Conservation (phyloP, 1,140 invertebrate species). For the Drosophila kurseongensis region DNA sequence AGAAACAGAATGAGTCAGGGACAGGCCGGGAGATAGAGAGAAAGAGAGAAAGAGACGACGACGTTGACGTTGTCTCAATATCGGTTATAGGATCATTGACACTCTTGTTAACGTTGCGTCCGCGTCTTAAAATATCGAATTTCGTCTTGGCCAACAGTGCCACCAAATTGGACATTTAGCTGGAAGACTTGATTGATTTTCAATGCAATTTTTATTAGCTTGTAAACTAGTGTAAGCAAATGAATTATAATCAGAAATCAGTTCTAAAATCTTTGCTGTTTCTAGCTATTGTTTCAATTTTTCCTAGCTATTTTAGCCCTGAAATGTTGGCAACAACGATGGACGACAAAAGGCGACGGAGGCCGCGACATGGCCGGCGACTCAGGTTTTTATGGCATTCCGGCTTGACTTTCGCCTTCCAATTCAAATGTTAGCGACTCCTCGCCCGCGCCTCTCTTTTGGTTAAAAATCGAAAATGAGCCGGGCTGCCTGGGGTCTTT, state of each 20-base stretch:
- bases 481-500: conserved; percentile 44
- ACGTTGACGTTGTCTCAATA: conserved; percentile 58
- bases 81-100: conserved; percentile 83
- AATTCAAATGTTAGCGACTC: conserved; percentile 7
- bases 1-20: background rate
- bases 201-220: no score
- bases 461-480: conserved; percentile 29
- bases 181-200: background rate
- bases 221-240: no score
- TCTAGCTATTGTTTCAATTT: background rate
- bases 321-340: conserved; percentile 5
- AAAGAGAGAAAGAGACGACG: conserved; percentile 16
- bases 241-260: no score
- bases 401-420: conserved; percentile 69
- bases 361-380: conserved; percentile 29
- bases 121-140: conserved; percentile 16
- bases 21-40: background rate
- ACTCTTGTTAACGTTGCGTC: conserved; percentile 65
- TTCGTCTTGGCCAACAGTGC: conserved; percentile 3
- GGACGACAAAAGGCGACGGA: conserved; percentile 5
- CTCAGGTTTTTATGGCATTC: conserved; percentile 66
- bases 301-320: conserved; percentile 4
- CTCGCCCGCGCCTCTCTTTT: conserved; percentile 1
- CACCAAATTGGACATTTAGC: background rate
- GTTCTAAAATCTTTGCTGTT: no score